Conservation (phyloP, 1,140 invertebrate genomes). For the Pissodes strobi region DNA sequence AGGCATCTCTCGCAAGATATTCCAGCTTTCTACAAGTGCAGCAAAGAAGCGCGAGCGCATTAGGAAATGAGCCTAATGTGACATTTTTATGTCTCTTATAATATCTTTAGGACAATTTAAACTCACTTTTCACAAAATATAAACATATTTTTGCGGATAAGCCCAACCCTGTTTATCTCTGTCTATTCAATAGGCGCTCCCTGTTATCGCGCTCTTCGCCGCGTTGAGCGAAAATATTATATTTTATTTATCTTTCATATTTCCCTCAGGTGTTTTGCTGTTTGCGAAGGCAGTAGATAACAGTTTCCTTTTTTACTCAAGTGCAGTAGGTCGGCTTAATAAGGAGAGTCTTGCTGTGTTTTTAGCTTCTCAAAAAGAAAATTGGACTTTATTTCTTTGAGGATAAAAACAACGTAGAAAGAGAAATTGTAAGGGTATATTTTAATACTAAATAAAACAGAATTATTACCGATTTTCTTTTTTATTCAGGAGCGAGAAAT, state of each 20-base stretch:
- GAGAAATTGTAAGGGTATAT: too few relatives aligned
- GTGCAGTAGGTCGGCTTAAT: not conserved
- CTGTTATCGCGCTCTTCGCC: slow-evolving; percentile 2
- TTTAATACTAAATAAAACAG: too few relatives aligned
- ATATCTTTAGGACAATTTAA: too few relatives aligned
- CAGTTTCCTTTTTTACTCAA: slow-evolving; percentile 7
- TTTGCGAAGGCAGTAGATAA: slow-evolving; percentile 27
- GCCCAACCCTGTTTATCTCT: slow-evolving; percentile 5
- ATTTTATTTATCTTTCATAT: slow-evolving; percentile 35
- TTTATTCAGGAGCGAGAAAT: too few relatives aligned
- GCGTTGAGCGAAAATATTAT: slow-evolving; percentile 27
- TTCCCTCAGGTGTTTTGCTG: slow-evolving; percentile 32
- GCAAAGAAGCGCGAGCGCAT: too few relatives aligned
- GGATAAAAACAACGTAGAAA: too few relatives aligned
- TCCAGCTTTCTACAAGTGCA: too few relatives aligned
- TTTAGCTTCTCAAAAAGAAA: slow-evolving; percentile 1
- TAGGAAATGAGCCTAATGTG: too few relatives aligned
- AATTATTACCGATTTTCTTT: too few relatives aligned
- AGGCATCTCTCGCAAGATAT: too few relatives aligned
- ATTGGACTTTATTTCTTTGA: not conserved
- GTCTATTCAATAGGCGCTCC: slow-evolving; percentile 4
- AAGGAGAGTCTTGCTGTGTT: slow-evolving; percentile 1
- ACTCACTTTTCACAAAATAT: not conserved
- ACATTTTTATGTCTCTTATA: too few relatives aligned
- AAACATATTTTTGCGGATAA: slow-evolving; percentile 6